phyloP scores from a whole-genome alignment of 2,113 vertebrate species.

The Ceyx cyanopectus region DNA sequence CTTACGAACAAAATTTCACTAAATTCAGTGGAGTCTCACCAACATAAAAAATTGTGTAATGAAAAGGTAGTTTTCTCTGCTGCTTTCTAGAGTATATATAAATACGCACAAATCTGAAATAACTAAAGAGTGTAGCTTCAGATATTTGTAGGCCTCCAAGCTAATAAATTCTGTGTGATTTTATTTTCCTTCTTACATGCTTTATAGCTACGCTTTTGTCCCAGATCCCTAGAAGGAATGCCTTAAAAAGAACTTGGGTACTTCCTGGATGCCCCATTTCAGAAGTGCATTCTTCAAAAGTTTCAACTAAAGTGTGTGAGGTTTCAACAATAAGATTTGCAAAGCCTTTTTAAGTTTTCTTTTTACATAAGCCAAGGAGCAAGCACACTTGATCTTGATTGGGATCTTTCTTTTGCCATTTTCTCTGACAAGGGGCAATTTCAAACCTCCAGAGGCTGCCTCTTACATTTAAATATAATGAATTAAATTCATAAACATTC shows the following conservation, averaged over 20 bases:
- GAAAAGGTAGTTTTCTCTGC: not conserved
- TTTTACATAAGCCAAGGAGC: not conserved
- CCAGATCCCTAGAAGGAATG: not conserved
- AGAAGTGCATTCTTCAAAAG: not conserved
- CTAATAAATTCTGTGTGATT: not conserved
- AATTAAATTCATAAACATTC: not conserved
- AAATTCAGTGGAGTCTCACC: not conserved
- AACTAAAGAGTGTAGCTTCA: not conserved
- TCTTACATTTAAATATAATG: not conserved
- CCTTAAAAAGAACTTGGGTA: not conserved
- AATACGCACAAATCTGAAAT: not conserved
- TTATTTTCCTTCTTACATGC: not conserved
- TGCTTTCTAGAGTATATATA: not conserved
- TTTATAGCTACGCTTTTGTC: not conserved
- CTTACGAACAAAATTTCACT: not conserved
- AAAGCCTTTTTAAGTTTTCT: not conserved
- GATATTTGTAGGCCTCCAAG: not conserved
- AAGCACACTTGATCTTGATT: not conserved
- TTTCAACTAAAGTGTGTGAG: not conserved
- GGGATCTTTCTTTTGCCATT: not conserved
- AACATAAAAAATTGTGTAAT: not conserved
- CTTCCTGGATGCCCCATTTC: not conserved
- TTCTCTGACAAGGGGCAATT: not conserved
- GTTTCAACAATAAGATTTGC: not conserved
- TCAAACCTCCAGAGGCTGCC: not conserved